A percentile compares a stretch with the other conserved stretches of the same genome.
Evolutionary conservation across 1,140 invertebrate species (phyloP).

Genomic region (Micrasema longulum): DNA sequence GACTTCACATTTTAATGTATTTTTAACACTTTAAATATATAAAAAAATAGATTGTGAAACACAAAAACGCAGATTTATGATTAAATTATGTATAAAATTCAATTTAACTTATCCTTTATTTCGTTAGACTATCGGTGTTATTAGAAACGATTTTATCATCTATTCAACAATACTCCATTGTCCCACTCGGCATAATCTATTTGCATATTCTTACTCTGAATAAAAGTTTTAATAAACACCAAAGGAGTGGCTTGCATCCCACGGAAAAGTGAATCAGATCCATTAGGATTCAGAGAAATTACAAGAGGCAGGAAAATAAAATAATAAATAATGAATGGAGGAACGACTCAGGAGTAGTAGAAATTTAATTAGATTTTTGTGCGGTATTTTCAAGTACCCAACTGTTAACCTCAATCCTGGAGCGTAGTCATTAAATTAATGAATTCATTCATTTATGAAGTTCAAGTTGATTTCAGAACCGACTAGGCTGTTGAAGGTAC

Average conservation of each 20-base stretch:
- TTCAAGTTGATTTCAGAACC: neutral
- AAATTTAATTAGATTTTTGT: conserved; percentile 31
- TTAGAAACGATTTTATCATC: no score
- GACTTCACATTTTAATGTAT: no score
- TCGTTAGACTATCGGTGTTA: no score
- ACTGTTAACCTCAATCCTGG: conserved; percentile 16
- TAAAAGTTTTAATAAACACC: conserved; percentile 11
- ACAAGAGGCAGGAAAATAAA: no score
- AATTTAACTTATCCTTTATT: no score
- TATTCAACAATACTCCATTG: neutral
- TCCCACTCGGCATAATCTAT: neutral
- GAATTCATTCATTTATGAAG: neutral
- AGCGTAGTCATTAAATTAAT: neutral
- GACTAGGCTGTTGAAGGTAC: no score
- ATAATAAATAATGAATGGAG: neutral
- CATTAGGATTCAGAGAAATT: neutral
- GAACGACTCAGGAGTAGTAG: neutral
- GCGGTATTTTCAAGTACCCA: neutral
- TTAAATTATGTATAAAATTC: no score
- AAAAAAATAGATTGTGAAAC: no score
- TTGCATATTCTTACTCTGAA: neutral
- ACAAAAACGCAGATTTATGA: no score
- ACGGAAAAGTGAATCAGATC: neutral
- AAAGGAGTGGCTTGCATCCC: neutral
- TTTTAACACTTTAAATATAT: no score